These are phyloP conservation scores for Syngnathus typhle DNA, from an alignment of 2,113 vertebrate species.

Conservation along the genomic window DNA sequence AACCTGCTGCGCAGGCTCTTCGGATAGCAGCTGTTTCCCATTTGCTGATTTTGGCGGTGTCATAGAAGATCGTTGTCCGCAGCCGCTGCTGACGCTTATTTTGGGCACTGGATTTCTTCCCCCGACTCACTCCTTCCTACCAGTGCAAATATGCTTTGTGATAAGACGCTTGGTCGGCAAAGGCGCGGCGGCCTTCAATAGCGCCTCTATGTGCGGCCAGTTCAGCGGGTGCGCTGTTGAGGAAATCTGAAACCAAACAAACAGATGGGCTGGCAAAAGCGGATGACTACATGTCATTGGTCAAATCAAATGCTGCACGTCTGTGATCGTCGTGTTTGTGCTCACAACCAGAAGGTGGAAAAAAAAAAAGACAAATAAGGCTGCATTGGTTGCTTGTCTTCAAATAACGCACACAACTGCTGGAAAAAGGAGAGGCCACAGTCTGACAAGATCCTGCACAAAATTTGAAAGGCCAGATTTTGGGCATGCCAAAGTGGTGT, in stretches of 20 bases:
- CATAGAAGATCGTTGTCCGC: slow-evolving; percentile 28
- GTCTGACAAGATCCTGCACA: too few species aligned
- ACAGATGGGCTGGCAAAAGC: slow-evolving; percentile 31
- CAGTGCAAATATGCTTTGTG: slow-evolving; percentile 31
- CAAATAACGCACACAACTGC: slow-evolving; percentile 26
- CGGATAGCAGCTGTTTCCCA: too few species aligned
- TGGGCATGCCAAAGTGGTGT: too few species aligned
- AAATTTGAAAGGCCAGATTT: too few species aligned
- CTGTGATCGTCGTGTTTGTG: slow-evolving; percentile 25
- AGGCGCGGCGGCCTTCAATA: slow-evolving; percentile 38
- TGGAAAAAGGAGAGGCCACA: slow-evolving; percentile 43
- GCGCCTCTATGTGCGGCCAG: slow-evolving; percentile 31
- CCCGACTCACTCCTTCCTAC: slow-evolving; percentile 15
- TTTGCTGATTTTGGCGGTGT: slow-evolving; percentile 35
- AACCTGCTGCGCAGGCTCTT: too few species aligned
- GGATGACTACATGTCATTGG: slow-evolving; percentile 43
- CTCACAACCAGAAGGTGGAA: slow-evolving; percentile 16
- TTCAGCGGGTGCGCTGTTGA: slow-evolving; percentile 47
- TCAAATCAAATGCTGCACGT: slow-evolving; percentile 41
- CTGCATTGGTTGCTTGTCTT: slow-evolving; percentile 16
- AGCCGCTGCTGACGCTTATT: slow-evolving; percentile 28
- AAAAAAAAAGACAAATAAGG: slow-evolving; percentile 14
- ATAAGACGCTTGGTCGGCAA: slow-evolving; percentile 30
- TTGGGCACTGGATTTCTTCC: slow-evolving; percentile 36
- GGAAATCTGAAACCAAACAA: slow-evolving; percentile 30